Evolutionary conservation across 2,888 invertebrate genomes (phyloP).

Genomic region (Lapara coniferarum): DNA sequence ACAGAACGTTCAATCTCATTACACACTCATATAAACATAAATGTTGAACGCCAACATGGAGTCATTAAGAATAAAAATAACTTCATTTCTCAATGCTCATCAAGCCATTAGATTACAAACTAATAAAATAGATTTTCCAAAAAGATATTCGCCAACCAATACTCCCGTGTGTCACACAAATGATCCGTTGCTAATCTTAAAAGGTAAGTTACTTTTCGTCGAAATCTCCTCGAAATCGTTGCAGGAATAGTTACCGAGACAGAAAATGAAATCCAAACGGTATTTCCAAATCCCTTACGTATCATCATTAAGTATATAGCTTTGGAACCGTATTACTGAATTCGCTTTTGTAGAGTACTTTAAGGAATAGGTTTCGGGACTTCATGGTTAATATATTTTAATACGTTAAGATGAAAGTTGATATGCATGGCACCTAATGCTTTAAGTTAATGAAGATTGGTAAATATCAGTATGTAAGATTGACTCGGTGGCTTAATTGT

Average conservation of each 20-base stretch:
- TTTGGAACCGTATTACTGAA: slow-evolving; percentile 19
- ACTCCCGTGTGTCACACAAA: slow-evolving; percentile 21
- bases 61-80: too few relatives aligned
- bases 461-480: too few relatives aligned
- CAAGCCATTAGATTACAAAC: too few relatives aligned
- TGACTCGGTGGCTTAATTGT: too few relatives aligned
- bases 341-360: slow-evolving; percentile 13
- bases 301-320: slow-evolving; percentile 18
- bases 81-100: too few relatives aligned
- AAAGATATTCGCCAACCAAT: background rate
- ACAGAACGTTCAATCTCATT: too few relatives aligned
- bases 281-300: slow-evolving; percentile 22
- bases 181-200: slow-evolving; percentile 31
- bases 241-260: slow-evolving; percentile 29
- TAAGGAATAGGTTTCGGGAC: background rate
- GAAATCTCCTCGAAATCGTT: slow-evolving; percentile 28
- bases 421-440: background rate
- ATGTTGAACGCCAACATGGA: too few relatives aligned
- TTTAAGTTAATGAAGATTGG: too few relatives aligned
- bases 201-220: slow-evolving; percentile 30
- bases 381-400: background rate
- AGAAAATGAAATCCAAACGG: slow-evolving; percentile 21
- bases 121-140: background rate
- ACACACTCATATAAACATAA: too few relatives aligned
- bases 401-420: background rate